These are phyloP conservation scores for Sebastes minor DNA, from an alignment of 2,797 vertebrate species.

Conservation along the genomic window DNA sequence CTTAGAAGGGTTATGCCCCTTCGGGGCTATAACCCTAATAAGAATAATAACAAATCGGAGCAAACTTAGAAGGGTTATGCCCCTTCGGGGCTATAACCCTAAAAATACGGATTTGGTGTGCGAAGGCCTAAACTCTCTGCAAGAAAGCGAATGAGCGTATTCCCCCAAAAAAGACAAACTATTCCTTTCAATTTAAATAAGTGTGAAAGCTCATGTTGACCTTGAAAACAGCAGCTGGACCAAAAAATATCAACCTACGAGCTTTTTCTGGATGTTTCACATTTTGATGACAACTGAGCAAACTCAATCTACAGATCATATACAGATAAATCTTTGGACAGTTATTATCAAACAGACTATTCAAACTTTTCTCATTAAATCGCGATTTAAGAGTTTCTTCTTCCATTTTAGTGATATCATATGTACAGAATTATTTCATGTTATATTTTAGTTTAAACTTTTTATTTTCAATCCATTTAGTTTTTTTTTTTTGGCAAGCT, in stretches of 20 bases:
- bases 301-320: neutral
- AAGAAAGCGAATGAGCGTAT: neutral
- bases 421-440: neutral
- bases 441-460: neutral
- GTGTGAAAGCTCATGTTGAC: neutral
- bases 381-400: neutral
- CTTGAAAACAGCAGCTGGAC: neutral
- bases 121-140: too few relatives aligned
- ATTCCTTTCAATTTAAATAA: neutral
- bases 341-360: neutral
- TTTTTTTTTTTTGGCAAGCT: conserved; percentile 3
- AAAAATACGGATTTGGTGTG: too few relatives aligned
- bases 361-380: neutral
- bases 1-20: too few relatives aligned
- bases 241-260: neutral
- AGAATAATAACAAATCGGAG: too few relatives aligned
- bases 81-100: too few relatives aligned
- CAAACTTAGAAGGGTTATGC: too few relatives aligned
- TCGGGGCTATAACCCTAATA: too few relatives aligned
- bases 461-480: neutral
- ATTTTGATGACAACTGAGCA: neutral
- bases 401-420: neutral
- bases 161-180: neutral
- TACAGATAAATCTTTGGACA: neutral
- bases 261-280: neutral